Evolutionary conservation across 2,888 invertebrate genomes (phyloP).

Genomic region (Furcula furcula): DNA sequence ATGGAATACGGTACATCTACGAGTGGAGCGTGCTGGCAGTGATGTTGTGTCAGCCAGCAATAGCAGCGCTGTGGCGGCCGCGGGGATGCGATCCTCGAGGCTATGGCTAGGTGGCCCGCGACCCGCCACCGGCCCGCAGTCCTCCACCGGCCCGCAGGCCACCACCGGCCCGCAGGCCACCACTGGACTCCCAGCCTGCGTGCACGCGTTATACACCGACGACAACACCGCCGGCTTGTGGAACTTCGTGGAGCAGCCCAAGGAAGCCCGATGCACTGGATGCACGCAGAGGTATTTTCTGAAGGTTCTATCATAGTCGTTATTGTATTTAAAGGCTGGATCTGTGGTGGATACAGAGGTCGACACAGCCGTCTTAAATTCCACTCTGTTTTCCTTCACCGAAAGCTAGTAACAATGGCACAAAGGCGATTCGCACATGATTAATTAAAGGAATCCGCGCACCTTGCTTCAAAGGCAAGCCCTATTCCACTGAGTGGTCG

Average conservation of each 20-base stretch:
- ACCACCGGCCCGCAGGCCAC: slow-evolving; percentile 30
- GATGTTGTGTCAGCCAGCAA: slow-evolving; percentile 40
- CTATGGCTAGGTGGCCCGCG: slow-evolving; percentile 72
- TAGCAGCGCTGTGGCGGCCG: slow-evolving; percentile 37
- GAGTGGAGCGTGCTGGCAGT: slow-evolving; percentile 78
- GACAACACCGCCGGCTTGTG: slow-evolving; percentile 91
- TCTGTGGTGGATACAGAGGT: too few species aligned
- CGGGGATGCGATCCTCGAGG: slow-evolving; percentile 47
- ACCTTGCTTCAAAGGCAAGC: too few species aligned
- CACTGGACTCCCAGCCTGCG: slow-evolving; percentile 86
- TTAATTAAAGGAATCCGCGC: too few species aligned
- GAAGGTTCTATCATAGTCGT: too few species aligned
- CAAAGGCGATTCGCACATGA: too few species aligned
- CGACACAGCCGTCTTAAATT: too few species aligned
- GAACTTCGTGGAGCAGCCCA: slow-evolving; percentile 89
- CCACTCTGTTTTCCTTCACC: too few species aligned
- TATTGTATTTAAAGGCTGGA: too few species aligned
- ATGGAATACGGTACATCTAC: slow-evolving; percentile 85
- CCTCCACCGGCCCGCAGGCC: too few species aligned
- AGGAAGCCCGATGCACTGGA: slow-evolving; percentile 86
- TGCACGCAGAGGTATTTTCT: slow-evolving; percentile 91
- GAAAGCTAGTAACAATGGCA: too few species aligned
- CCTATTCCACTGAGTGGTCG: too few species aligned
- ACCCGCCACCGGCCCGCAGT: too few species aligned
- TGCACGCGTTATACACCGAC: slow-evolving; percentile 90